These are phyloP conservation scores for Ophiothrix spiculata DNA, from an alignment of 35 echinoderm and acorn worm genomes.

Conservation along the genomic window DNA sequence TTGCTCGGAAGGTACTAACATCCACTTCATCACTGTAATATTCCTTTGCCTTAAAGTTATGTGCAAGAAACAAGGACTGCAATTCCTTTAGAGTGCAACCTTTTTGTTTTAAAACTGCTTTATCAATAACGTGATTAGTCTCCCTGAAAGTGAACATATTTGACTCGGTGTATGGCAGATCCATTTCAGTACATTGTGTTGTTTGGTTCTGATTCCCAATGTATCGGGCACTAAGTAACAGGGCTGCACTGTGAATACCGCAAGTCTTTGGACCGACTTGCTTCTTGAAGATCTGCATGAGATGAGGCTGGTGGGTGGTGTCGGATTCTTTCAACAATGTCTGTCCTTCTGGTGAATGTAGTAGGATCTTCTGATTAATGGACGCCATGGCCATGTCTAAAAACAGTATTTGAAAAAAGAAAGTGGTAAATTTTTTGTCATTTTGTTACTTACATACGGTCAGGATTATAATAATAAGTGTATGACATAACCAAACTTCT, in stretches of 20 bases:
- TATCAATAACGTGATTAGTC: background rate
- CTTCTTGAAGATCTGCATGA: background rate
- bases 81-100: background rate
- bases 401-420: too few species aligned
- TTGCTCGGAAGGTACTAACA: background rate
- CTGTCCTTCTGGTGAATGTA: background rate
- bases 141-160: background rate
- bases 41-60: background rate
- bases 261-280: background rate
- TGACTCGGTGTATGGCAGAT: background rate
- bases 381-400: too few species aligned
- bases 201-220: background rate
- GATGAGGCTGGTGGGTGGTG: background rate
- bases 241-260: background rate
- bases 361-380: conserved; percentile 6
- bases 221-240: background rate
- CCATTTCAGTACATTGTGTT: background rate
- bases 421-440: too few species aligned
- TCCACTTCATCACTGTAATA: background rate
- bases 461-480: too few species aligned
- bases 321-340: background rate
- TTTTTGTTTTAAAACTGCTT: background rate
- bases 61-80: background rate
- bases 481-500: too few species aligned
- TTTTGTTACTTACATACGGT: too few species aligned